Percentiles rank a stretch among this genome's conserved stretches.
phyloP scores from a whole-genome alignment of 2,888 invertebrate species.

The Mactromeris polynyma region DNA sequence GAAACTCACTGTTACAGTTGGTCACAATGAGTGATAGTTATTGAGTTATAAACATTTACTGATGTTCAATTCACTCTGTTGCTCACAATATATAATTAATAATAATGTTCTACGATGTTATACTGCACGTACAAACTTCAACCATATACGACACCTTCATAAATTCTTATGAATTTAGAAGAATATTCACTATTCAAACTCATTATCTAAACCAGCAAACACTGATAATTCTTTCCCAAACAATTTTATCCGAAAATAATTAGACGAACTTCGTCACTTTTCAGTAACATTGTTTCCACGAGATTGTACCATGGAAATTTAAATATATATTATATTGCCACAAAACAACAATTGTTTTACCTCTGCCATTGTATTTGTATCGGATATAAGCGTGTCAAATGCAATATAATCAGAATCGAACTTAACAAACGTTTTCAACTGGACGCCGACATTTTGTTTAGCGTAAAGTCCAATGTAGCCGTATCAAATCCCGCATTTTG shows the following conservation, averaged over 20 bases:
- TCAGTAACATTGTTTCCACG: neutral
- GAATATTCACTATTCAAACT: too few species aligned
- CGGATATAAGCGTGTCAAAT: neutral
- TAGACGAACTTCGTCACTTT: neutral
- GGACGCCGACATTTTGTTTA: slow-evolving; percentile 13
- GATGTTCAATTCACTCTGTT: neutral
- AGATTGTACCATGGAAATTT: neutral
- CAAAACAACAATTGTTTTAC: neutral
- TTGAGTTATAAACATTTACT: too few species aligned
- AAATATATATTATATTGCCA: neutral
- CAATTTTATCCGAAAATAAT: neutral
- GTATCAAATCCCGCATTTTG: neutral
- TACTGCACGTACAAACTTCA: neutral
- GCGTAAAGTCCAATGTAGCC: neutral
- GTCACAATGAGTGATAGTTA: too few species aligned
- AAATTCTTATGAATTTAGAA: too few species aligned
- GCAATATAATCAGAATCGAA: neutral
- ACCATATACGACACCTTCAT: too few species aligned
- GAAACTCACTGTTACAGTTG: too few species aligned
- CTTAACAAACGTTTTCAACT: neutral
- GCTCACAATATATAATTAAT: neutral
- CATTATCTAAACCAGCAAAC: too few species aligned
- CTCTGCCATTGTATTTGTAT: neutral
- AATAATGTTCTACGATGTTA: neutral
- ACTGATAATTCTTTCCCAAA: too few species aligned